phyloP scores from a whole-genome alignment of 2,113 vertebrate genomes.

The Garra rufa region DNA sequence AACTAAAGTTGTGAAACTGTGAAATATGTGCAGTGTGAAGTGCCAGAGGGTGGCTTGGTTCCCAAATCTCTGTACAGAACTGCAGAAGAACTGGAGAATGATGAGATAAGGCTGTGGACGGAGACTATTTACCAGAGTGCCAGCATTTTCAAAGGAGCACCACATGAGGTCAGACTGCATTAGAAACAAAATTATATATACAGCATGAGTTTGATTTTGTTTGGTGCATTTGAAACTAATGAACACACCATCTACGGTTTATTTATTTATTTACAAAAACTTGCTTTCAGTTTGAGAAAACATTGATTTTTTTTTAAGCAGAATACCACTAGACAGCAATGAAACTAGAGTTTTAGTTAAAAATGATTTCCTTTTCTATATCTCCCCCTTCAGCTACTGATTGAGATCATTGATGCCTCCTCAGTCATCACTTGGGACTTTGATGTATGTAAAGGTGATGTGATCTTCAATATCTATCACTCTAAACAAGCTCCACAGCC shows the following conservation, averaged over 20 bases:
- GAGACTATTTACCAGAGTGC: conserved; percentile 97
- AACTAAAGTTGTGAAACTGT: neutral
- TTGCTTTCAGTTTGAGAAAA: neutral
- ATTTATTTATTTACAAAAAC: neutral
- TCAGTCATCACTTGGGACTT: conserved; percentile 99
- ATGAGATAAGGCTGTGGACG: conserved; percentile 91
- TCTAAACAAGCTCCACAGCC: conserved; percentile 90
- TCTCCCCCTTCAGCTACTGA: conserved; percentile 77
- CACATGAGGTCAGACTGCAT: conserved; percentile 84
- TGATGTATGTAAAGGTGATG: conserved; percentile 94
- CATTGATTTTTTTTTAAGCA: no score
- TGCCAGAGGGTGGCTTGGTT: conserved; percentile 94
- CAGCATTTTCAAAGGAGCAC: conserved; percentile 84
- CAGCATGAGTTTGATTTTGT: neutral
- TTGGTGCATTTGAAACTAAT: neutral
- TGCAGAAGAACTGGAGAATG: conserved; percentile 90
- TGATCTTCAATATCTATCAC: conserved; percentile 96
- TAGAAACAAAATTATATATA: neutral
- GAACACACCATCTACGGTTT: neutral
- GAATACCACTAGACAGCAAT: neutral
- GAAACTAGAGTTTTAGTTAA: neutral
- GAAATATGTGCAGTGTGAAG: conserved; percentile 84
- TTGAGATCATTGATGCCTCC: conserved; percentile 93
- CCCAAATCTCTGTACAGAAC: conserved; percentile 96
- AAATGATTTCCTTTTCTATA: neutral